These are phyloP conservation scores for Acleris literana DNA, from an alignment of 2,888 invertebrate genomes.

Conservation along the genomic window DNA sequence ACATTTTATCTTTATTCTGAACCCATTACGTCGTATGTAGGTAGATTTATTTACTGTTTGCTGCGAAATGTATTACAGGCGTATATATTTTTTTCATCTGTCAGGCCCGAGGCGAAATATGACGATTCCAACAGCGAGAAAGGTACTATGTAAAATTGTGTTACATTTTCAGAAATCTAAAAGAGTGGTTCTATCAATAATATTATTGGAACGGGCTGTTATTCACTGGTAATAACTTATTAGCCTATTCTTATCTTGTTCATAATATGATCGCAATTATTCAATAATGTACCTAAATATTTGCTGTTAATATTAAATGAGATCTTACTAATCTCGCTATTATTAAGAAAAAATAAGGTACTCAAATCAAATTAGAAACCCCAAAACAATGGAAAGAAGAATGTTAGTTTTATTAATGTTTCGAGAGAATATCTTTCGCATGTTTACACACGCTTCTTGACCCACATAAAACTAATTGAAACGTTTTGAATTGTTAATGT, in stretches of 20 bases:
- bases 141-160: slow-evolving; percentile 13
- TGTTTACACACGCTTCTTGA: slow-evolving; percentile 43
- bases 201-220: background rate
- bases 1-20: background rate
- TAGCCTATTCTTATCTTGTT: too few species aligned
- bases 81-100: slow-evolving; percentile 23
- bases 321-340: too few species aligned
- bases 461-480: slow-evolving; percentile 51
- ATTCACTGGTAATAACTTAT: too few species aligned
- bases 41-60: slow-evolving; percentile 20
- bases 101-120: slow-evolving; percentile 23
- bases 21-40: slow-evolving; percentile 13
- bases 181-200: background rate
- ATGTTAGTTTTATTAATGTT: too few species aligned
- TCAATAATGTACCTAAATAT: too few species aligned
- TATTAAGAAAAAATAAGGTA: too few species aligned
- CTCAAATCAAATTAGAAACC: too few species aligned
- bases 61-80: slow-evolving; percentile 13
- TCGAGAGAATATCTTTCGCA: background rate
- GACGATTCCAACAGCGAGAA: slow-evolving; percentile 12
- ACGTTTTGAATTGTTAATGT: slow-evolving; percentile 52
- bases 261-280: too few species aligned
- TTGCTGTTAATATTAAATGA: too few species aligned
- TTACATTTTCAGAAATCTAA: slow-evolving; percentile 13
- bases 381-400: too few species aligned